These are phyloP conservation scores for Chamaetylas fuelleborni DNA, from an alignment of 2,113 vertebrate species.

Conservation along the genomic window DNA sequence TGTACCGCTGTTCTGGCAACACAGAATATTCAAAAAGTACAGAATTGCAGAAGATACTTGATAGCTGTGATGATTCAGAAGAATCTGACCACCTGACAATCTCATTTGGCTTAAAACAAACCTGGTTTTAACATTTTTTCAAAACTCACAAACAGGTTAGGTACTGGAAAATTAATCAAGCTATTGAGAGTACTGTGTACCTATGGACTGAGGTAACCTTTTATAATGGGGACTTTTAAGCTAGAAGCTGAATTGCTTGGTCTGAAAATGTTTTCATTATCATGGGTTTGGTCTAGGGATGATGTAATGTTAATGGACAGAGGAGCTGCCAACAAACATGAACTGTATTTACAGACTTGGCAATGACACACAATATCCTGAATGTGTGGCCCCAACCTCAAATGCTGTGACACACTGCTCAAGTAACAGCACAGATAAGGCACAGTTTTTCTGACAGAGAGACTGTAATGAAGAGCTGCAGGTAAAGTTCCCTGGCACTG, in stretches of 20 bases:
- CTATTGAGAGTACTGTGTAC: not conserved
- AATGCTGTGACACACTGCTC: not conserved
- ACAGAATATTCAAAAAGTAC: not conserved
- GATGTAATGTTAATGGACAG: conserved; percentile 49
- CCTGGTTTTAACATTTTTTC: not conserved
- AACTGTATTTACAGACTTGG: conserved; percentile 50
- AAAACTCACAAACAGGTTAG: not conserved
- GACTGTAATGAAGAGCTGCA: conserved; percentile 10
- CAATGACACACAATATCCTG: conserved; percentile 26
- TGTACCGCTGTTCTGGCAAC: not conserved
- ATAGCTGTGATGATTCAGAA: not conserved
- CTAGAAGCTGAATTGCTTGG: not conserved
- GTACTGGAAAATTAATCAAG: not conserved
- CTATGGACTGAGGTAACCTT: not conserved
- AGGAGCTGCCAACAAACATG: conserved; percentile 53
- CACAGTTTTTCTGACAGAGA: not conserved
- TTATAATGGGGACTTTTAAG: conserved; percentile 12
- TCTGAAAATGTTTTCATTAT: conserved; percentile 39
- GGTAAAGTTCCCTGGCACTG: conserved; percentile 37
- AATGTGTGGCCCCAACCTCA: not conserved
- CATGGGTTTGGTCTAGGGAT: conserved; percentile 29
- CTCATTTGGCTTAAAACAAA: not conserved
- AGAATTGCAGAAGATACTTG: not conserved
- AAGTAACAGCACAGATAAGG: conserved; percentile 37
- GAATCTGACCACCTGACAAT: rapidly evolving